These are phyloP conservation scores for Carduelis carduelis DNA, from an alignment of 2,797 vertebrate genomes.

Conservation along the genomic window DNA sequence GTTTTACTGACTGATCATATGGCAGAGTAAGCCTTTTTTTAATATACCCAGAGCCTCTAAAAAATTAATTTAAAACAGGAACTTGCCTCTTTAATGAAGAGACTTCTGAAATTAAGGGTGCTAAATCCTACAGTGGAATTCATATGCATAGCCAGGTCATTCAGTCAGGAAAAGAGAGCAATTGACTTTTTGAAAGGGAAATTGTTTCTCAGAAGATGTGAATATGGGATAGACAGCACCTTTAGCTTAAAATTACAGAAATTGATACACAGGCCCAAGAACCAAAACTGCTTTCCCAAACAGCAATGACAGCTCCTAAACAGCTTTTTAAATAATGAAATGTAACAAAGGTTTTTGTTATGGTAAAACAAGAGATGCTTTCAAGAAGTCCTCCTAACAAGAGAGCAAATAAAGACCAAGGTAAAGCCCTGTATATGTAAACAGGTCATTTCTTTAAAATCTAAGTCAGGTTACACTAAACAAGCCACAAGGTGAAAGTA, in stretches of 20 bases:
- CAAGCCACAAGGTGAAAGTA: not conserved
- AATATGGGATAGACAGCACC: not conserved
- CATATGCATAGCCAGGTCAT: not conserved
- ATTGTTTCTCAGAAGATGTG: not conserved
- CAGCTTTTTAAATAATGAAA: not conserved
- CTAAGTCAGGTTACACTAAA: not conserved
- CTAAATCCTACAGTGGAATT: not conserved
- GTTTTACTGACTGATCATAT: not conserved
- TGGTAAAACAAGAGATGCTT: not conserved
- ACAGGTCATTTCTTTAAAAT: not conserved
- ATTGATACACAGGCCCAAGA: not conserved
- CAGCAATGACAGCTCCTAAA: not conserved
- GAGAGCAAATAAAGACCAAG: not conserved
- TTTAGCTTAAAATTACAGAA: not conserved
- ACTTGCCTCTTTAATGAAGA: not conserved
- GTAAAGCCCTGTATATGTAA: not conserved
- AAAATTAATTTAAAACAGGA: not conserved
- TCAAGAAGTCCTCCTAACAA: not conserved
- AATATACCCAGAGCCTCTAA: not conserved
- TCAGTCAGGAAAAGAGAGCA: not conserved
- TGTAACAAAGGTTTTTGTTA: not conserved
- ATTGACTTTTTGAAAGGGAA: not conserved
- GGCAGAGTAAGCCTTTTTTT: not conserved
- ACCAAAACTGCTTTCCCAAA: not conserved
- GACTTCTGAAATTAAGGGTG: not conserved